Conservation (phyloP, 2,888 invertebrate species). For the Colletes collaris region DNA sequence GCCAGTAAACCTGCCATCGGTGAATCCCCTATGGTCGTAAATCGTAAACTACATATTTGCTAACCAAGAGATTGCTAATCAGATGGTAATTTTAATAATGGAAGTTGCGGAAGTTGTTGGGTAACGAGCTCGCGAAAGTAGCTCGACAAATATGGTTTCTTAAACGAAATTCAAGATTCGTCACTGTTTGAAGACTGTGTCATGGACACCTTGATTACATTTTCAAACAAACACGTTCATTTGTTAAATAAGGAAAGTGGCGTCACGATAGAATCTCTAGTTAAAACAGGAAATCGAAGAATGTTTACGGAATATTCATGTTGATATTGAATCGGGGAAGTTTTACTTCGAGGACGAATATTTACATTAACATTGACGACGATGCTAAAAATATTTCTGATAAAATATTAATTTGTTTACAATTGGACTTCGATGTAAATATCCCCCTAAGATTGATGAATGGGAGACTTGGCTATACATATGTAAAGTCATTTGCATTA, state of each 20-base stretch:
- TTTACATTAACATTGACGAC: background rate
- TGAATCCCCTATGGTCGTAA: constrained; percentile 10
- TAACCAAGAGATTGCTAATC: background rate
- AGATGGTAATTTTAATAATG: background rate
- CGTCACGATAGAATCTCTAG: background rate
- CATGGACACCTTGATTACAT: background rate
- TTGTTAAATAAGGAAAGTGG: too few species aligned
- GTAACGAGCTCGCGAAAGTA: background rate
- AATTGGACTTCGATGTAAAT: too few species aligned
- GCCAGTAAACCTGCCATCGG: background rate
- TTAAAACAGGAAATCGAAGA: background rate
- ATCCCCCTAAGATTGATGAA: too few species aligned
- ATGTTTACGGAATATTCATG: background rate
- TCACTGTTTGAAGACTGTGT: background rate
- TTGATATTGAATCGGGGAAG: too few species aligned
- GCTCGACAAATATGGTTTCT: background rate
- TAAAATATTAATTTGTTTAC: too few species aligned
- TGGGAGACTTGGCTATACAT: too few species aligned
- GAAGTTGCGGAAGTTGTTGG: background rate
- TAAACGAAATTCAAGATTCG: background rate
- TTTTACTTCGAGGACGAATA: background rate
- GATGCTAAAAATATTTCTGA: background rate
- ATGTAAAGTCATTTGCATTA: too few species aligned
- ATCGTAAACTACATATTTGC: too few species aligned
- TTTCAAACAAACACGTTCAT: too few species aligned